Evolutionary conservation across 1,140 invertebrate genomes (phyloP), one percentile per base, ranked within the genome.

Genomic region (Drosophila littoralis): DNA sequence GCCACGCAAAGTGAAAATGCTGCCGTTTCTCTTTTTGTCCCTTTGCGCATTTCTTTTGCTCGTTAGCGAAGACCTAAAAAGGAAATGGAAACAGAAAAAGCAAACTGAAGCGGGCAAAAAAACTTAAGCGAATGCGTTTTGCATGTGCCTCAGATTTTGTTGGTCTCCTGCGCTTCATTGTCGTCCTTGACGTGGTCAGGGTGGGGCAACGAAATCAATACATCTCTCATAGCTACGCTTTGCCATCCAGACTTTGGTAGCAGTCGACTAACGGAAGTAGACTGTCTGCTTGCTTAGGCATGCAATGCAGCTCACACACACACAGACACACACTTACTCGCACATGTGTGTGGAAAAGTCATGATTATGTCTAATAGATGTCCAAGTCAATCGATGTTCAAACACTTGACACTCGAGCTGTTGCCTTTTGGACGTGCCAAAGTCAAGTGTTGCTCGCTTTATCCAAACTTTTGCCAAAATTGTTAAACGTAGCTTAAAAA

Each of bases 331-430:
- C 22, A 28, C 22, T 32, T 8, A 35, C 7, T 42, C 32, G 7
- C 32, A 40, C 9, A 35, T 46, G 54, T 40, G 65, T 50, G 43
- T 17, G 33, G 8, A 50, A 65, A 78, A 72, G 75, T 73, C 86
- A 89, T 86, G 88, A 91, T 91, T 91, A 91, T 88, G 88, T 91
- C 88, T 88, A 91, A 91, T 91, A 91, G 88, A 90, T 91, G 88
- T 91, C 88, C 78, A 84, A 91, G 82, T 91, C 88, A 90, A 91
- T 91, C 83, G 82, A 84, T 88, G 88, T 90, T 81, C 78, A 73
- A 80, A 60, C 79, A 78, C 78, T 79, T 91, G 88, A 91, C 88
- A 90, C 79, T 67, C 77, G 59, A 77, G 67, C 68, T 64, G 66
- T 66, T 77, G 57, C 48, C 54, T 35, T 28, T 72, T 63, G 38